phyloP scores from a whole-genome alignment of 2,888 invertebrate species.

The Euphydryas editha region DNA sequence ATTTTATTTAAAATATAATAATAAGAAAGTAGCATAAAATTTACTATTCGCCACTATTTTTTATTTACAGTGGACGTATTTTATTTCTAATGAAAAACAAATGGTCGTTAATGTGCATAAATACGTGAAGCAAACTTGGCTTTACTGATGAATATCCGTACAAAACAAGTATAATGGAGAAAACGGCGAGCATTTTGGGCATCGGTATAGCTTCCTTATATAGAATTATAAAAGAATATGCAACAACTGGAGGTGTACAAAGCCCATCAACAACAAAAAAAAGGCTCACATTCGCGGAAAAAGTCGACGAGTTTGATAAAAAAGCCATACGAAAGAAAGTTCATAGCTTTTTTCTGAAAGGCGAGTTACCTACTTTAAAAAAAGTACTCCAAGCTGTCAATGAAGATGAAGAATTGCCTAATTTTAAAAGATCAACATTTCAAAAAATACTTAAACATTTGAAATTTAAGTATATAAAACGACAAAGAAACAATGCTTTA shows the following conservation, averaged over 20 bases:
- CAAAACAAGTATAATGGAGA: background rate
- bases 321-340: background rate
- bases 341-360: background rate
- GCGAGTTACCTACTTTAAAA: background rate
- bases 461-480: background rate
- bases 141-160: background rate
- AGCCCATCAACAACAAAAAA: background rate
- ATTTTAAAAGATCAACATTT: background rate
- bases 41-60: too few species aligned
- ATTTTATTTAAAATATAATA: too few species aligned
- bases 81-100: too few species aligned
- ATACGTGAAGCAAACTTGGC: background rate
- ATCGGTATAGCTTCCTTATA: background rate
- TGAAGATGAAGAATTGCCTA: slow-evolving; percentile 2
- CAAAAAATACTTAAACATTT: background rate
- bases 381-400: background rate
- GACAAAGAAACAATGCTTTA: background rate
- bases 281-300: background rate
- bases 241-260: background rate
- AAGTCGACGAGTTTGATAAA: background rate
- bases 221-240: background rate
- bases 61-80: too few species aligned
- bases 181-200: background rate
- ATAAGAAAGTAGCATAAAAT: too few species aligned
- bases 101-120: background rate